Evolutionary conservation across 2,888 invertebrate genomes (phyloP).

Genomic region (Xanthorhoe spadicearia): DNA sequence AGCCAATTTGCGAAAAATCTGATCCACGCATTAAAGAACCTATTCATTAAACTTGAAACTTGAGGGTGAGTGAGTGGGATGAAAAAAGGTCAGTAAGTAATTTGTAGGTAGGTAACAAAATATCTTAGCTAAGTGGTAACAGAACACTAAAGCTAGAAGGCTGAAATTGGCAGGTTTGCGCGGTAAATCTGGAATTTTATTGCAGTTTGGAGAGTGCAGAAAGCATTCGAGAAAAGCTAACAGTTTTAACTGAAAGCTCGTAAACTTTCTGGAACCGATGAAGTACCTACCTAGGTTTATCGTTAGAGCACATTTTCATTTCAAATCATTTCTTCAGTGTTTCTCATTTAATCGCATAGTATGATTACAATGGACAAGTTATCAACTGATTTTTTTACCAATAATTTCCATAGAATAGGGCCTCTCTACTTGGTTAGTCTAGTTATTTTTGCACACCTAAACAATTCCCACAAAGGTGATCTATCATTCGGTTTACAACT

Average conservation of each 20-base stretch:
- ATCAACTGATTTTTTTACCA: too few relatives aligned
- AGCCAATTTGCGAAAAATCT: slow-evolving; percentile 30
- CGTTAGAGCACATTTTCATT: neutral
- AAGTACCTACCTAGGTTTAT: neutral
- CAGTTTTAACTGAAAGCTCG: neutral
- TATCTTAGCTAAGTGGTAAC: neutral
- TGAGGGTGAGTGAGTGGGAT: slow-evolving; percentile 5
- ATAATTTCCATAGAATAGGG: too few relatives aligned
- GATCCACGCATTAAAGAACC: slow-evolving; percentile 22
- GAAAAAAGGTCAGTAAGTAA: slow-evolving; percentile 2
- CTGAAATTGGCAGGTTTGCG: slow-evolving; percentile 18
- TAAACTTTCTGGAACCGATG: neutral
- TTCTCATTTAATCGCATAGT: too few relatives aligned
- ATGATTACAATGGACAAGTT: too few relatives aligned
- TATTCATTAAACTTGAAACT: slow-evolving; percentile 27
- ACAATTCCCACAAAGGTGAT: too few relatives aligned
- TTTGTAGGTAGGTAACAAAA: slow-evolving; percentile 13
- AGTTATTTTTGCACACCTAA: too few relatives aligned
- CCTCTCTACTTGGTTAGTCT: too few relatives aligned
- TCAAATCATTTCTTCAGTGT: too few relatives aligned
- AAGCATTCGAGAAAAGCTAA: too few relatives aligned
- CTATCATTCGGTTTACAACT: too few relatives aligned
- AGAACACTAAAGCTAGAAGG: slow-evolving; percentile 4
- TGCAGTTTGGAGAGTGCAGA: neutral
- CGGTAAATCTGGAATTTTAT: slow-evolving; percentile 19